These are phyloP conservation scores for Hirundichthys speculiger DNA, from an alignment of 2,113 vertebrate genomes.

Conservation along the genomic window DNA sequence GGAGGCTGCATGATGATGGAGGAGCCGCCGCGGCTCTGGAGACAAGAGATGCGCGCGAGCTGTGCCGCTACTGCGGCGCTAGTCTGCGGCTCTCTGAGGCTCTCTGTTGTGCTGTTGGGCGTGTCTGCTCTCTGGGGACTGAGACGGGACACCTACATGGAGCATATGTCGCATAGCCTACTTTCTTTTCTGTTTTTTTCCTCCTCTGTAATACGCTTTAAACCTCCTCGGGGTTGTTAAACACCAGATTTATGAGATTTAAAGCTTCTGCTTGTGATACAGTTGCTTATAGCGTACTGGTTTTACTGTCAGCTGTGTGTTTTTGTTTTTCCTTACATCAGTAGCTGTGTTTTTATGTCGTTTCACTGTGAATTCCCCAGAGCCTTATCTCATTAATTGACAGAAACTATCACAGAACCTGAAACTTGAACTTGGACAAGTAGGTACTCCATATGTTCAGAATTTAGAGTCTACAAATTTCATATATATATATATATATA, in stretches of 20 bases:
- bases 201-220: constrained; percentile 15
- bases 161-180: constrained; percentile 9
- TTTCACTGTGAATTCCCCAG: no score
- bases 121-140: constrained; percentile 55
- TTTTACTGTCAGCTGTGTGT: neutral
- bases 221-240: neutral
- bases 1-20: constrained; percentile 1
- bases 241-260: neutral
- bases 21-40: constrained; percentile 6
- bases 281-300: neutral
- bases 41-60: neutral
- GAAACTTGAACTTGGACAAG: neutral
- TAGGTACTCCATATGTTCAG: neutral
- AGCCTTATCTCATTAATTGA: no score
- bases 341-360: no score
- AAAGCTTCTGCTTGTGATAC: neutral
- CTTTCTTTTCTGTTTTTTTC: constrained; percentile 5
- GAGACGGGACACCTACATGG: neutral
- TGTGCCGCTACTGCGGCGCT: neutral
- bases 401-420: no score
- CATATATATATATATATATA: neutral
- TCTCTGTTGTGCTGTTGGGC: constrained; percentile 42
- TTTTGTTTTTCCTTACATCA: no score
- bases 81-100: constrained; percentile 10
- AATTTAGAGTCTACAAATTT: neutral